Evolutionary conservation across 2,113 vertebrate genomes (phyloP).

Genomic region (Callocephalon fimbriatum): DNA sequence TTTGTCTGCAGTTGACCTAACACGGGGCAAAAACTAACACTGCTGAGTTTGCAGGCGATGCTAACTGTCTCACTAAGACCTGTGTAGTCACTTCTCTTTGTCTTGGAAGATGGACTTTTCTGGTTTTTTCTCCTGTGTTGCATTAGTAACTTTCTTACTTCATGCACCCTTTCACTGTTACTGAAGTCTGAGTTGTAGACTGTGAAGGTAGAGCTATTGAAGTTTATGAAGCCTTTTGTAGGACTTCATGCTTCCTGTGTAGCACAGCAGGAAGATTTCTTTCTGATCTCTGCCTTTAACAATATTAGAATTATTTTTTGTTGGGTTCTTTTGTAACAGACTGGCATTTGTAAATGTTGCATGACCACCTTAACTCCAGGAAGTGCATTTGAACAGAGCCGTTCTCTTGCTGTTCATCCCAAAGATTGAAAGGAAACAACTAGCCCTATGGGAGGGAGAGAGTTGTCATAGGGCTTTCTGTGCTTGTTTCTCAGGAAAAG

Average conservation of each 20-base stretch:
- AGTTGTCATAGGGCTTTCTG: neutral
- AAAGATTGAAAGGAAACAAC: neutral
- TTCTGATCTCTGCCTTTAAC: neutral
- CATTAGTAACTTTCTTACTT: conserved; percentile 1
- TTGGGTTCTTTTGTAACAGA: neutral
- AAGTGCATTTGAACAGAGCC: neutral
- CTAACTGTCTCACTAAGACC: conserved; percentile 34
- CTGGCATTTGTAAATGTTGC: neutral
- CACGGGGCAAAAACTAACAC: conserved; percentile 36
- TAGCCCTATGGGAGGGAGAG: neutral
- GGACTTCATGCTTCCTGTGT: neutral
- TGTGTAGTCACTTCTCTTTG: conserved; percentile 5
- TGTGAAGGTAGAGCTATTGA: neutral
- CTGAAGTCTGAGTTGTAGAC: neutral
- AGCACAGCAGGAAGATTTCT: neutral
- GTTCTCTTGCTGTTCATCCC: neutral
- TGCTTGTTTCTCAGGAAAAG: neutral
- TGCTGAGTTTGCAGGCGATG: conserved; percentile 36
- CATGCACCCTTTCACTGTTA: neutral
- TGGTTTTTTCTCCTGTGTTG: neutral
- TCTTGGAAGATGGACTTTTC: conserved; percentile 7
- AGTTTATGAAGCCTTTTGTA: neutral
- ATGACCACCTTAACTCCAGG: neutral
- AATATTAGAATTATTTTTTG: neutral
- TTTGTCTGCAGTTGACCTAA: conserved; percentile 32